Percentiles rank a stretch among this genome's conserved stretches.
Evolutionary conservation across 2,797 vertebrate genomes (phyloP).

Genomic region (Fistularia tabacaria): DNA sequence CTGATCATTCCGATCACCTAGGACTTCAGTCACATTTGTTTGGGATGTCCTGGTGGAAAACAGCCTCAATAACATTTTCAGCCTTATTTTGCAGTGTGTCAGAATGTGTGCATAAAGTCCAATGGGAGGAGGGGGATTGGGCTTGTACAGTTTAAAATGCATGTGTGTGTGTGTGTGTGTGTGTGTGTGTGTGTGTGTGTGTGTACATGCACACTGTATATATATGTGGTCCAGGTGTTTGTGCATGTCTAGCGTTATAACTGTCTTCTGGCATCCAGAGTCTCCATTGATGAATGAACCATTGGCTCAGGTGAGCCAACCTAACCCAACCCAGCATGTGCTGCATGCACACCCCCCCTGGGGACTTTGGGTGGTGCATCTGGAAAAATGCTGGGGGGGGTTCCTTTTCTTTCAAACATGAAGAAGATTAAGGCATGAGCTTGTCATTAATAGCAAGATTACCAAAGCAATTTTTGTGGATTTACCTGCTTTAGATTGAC

Average conservation of each 20-base stretch:
- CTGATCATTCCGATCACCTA: conserved; percentile 47
- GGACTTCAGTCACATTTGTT: conserved; percentile 54
- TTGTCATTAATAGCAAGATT: conserved; percentile 62
- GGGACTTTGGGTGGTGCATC: conserved; percentile 54
- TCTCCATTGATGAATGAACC: conserved; percentile 66
- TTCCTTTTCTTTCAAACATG: conserved; percentile 47
- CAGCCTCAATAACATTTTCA: conserved; percentile 18
- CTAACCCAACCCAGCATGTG: conserved; percentile 58
- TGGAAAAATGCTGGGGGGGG: conserved; percentile 49
- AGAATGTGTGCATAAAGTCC: conserved; percentile 7
- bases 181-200: too few relatives aligned
- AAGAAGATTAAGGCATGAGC: conserved; percentile 61
- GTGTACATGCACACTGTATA: conserved; percentile 1
- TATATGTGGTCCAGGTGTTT: conserved; percentile 27
- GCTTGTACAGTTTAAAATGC: conserved; percentile 18
- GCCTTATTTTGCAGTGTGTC: conserved; percentile 15
- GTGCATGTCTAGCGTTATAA: conserved; percentile 15
- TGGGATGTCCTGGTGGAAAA: conserved; percentile 39
- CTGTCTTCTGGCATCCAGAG: conserved; percentile 60
- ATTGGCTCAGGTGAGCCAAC: conserved; percentile 68
- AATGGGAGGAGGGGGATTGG: conserved; percentile 17
- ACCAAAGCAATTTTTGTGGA: conserved; percentile 11
- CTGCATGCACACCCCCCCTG: conserved; percentile 58
- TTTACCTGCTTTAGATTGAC: conserved; percentile 39
- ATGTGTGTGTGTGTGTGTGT: conserved; percentile 9